Percentiles rank a stretch among this genome's conserved stretches.
Conservation (phyloP, 2,888 invertebrate genomes). For the Tenthredo livida region DNA sequence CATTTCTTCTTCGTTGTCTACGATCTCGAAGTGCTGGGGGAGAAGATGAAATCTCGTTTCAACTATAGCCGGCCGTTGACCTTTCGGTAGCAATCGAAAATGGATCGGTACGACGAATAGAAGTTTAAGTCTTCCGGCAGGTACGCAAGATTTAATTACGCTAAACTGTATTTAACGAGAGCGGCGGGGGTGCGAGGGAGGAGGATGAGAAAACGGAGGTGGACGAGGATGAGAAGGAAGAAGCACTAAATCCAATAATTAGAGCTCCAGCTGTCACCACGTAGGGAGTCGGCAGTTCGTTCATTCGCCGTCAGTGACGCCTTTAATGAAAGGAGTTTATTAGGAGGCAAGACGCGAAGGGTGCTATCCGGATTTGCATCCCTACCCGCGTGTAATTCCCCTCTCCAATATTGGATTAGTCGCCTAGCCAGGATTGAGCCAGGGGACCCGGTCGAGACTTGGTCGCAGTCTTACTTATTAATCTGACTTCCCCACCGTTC, state of each 20-base stretch:
- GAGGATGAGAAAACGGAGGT: conserved; percentile 56
- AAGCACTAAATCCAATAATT: conserved; percentile 64
- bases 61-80: conserved; percentile 2
- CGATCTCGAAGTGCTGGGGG: not conserved
- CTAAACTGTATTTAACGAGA: conserved; percentile 49
- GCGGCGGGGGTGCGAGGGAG: conserved; percentile 54
- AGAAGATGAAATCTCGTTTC: not conserved
- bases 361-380: conserved; percentile 67
- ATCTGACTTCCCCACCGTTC: conserved; percentile 40
- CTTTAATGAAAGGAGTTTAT: conserved; percentile 74
- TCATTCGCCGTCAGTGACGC: conserved; percentile 67
- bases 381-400: conserved; percentile 70
- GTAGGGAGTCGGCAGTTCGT: conserved; percentile 71
- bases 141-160: conserved; percentile 49
- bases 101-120: conserved; percentile 34
- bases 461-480: conserved; percentile 53
- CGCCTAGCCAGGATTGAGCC: conserved; percentile 56
- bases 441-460: conserved; percentile 61
- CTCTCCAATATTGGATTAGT: conserved; percentile 71
- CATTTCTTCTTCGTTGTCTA: conserved; percentile 18
- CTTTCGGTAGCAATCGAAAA: conserved; percentile 4
- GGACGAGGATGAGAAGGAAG: conserved; percentile 51
- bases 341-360: conserved; percentile 63
- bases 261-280: conserved; percentile 71
- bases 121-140: conserved; percentile 28